phyloP scores from a whole-genome alignment of 1,140 invertebrate genomes.

The Drosophila ercepeae region DNA sequence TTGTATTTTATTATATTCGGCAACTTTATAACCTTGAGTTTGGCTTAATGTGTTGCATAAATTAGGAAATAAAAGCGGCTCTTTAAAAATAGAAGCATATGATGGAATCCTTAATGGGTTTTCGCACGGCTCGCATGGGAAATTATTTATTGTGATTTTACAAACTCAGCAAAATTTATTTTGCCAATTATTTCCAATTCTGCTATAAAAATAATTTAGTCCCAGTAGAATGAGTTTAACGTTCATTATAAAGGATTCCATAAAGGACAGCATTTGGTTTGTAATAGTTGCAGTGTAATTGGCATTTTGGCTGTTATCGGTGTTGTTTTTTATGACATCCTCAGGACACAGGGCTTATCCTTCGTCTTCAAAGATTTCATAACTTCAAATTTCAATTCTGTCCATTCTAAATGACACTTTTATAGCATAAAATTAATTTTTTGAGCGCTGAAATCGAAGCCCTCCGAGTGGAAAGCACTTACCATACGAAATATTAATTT shows the following conservation, averaged over 20 bases:
- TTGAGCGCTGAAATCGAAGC: constrained; percentile 34
- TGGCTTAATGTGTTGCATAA: constrained; percentile 44
- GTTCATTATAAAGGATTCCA: too few relatives aligned
- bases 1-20: constrained; percentile 34
- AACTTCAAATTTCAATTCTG: constrained; percentile 10
- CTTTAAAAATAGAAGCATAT: constrained; percentile 23
- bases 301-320: too few relatives aligned
- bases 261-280: too few relatives aligned
- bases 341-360: too few relatives aligned
- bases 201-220: too few relatives aligned
- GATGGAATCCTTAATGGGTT: constrained; percentile 8
- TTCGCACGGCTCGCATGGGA: neutral
- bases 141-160: constrained; percentile 25
- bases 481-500: constrained; percentile 51
- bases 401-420: constrained; percentile 16
- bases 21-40: constrained; percentile 29
- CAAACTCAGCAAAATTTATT: neutral
- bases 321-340: too few relatives aligned
- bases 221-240: too few relatives aligned
- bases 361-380: neutral
- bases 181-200: neutral
- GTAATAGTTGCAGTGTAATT: too few relatives aligned
- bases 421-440: constrained; percentile 18
- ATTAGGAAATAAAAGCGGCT: constrained; percentile 38
- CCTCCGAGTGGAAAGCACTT: constrained; percentile 52